Base-by-base conservation (phyloP, 2,888 invertebrate genomes). In the Cosmorhoe ocellata region DNA sequence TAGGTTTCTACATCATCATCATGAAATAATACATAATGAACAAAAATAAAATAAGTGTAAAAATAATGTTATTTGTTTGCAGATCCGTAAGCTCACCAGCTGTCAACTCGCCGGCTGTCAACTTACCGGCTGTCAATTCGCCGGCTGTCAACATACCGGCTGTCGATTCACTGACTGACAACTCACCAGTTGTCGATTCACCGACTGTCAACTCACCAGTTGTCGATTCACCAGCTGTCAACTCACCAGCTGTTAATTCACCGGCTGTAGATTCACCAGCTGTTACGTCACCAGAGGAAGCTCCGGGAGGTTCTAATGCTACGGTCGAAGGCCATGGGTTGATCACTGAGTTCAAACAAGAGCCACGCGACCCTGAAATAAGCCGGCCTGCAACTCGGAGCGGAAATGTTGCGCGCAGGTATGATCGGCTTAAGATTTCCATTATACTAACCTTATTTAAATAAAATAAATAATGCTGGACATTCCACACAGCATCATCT, bases 331-430 rank as follows among this genome's bases (percentile, higher is more conserved):
- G 6, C 18, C 41, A 33, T 9, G 26, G 6, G 1, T 22, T 12
- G n/a, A 8, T 39, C 22, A 18, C 28, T 14, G 32, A 39, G 22
- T 39, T 47, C n/a, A 52, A 52, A 18, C 47, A 46, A n/a, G 54
- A 63, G 31, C 37, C 62, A 0, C 59, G 58, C 8, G 75, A 74
- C 12, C 46, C 58, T 0, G 58, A 67, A 2, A 8, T 3, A 10
- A 10, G 10, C 26, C 46, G 42, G 3, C 34, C 66, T 7, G 61
- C 66, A 26, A 60, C 71, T n/a, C 66, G 76, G 26, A 69, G 70
- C 40, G 77, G 71, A 1, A 73, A 67, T 24, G 65, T 83, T 1
- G 80, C 79, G 1, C 70, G 84, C 32, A 74, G 84, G 84, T 48
- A 36, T 32, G n/a, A 12, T 32, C 30, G 1, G 18, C 18, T 18